Evolutionary conservation across 2,888 invertebrate genomes (phyloP), one percentile per base, ranked within the genome.

Genomic region (Drosophila nr. medialis): DNA sequence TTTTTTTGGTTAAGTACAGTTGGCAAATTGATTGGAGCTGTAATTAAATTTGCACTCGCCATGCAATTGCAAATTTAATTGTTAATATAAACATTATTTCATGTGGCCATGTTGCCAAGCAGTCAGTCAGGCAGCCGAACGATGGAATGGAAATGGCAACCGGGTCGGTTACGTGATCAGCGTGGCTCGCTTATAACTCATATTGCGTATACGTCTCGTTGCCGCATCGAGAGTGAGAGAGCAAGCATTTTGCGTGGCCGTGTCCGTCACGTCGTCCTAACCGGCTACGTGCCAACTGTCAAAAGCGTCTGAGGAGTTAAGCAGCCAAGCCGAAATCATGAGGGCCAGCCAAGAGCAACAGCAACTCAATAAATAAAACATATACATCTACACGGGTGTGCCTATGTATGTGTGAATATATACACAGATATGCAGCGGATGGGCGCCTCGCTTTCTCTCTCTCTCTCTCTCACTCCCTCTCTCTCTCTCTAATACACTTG

Each of bases 161-260:
- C 64, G 74, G 73, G 66, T 45, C 70, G 68, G 56, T 67, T 85
- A 89, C 90, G 90, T 88, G 89, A 88, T 89, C 85, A 54, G 55
- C 69, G 72, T 66, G 62, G 64, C 70, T 27, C 68, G 70, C 73
- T 78, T 81, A 89, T 88, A 89, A 88, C 83, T 90, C 89, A 89
- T 86, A 86, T 79, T 76, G 66, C 79, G 81, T 75, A 70, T 82
- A 76, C 80, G 75, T 65, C 64, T 59, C 71, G 66, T 69, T 66
- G 80, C 68, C 27, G 29, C 18, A 54, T 24, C 36, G 27, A 29
- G 13, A 11, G 49, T 2, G 38, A 62, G 40, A 50, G 77, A 50
- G 49, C 36, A 18, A 48, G 72, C 51, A 56, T 40, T 58, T 49
- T 45, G 59, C 54, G 61, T 71, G 59, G 55, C 49, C 45, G 38